Percentiles rank a stretch among this genome's conserved stretches.
Conservation (phyloP, 2,113 vertebrate genomes). For the Prunella fulvescens region DNA sequence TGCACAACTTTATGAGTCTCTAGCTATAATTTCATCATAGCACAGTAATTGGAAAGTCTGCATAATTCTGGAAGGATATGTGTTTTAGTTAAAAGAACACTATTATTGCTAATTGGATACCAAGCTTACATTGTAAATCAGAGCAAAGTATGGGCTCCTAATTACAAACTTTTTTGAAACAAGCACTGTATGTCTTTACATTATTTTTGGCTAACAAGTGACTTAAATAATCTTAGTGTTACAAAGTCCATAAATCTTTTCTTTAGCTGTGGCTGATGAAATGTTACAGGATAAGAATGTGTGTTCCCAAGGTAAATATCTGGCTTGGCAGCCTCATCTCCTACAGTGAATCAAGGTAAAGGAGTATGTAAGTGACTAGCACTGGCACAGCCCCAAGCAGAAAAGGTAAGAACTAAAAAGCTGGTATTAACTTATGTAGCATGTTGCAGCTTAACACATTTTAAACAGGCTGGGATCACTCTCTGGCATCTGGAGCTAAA, state of each 20-base stretch:
- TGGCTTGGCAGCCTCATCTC: conserved; percentile 64
- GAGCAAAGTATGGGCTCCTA: conserved; percentile 65
- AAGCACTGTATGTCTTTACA: conserved; percentile 74
- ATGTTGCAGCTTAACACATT: conserved; percentile 51
- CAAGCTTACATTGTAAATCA: conserved; percentile 73
- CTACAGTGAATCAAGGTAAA: conserved; percentile 26
- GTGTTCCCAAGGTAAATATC: conserved; percentile 74
- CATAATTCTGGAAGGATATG: conserved; percentile 76
- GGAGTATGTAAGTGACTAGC: conserved; percentile 48
- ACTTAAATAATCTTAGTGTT: conserved; percentile 70
- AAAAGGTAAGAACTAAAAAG: conserved; percentile 41
- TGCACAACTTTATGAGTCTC: conserved; percentile 73
- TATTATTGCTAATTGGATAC: conserved; percentile 80
- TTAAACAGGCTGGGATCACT: conserved; percentile 44
- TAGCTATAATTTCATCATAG: conserved; percentile 75
- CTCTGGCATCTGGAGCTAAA: conserved; percentile 46
- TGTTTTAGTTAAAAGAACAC: conserved; percentile 72
- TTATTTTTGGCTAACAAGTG: conserved; percentile 75
- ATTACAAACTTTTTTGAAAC: conserved; percentile 72
- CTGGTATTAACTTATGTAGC: conserved; percentile 22
- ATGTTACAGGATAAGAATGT: conserved; percentile 60
- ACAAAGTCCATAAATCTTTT: conserved; percentile 76
- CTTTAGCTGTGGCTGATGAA: conserved; percentile 66
- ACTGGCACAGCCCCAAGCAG: conserved; percentile 16
- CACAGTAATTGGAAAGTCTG: conserved; percentile 78